phyloP scores from a whole-genome alignment of 2,888 invertebrate species.

The Parasteatoda lunata region DNA sequence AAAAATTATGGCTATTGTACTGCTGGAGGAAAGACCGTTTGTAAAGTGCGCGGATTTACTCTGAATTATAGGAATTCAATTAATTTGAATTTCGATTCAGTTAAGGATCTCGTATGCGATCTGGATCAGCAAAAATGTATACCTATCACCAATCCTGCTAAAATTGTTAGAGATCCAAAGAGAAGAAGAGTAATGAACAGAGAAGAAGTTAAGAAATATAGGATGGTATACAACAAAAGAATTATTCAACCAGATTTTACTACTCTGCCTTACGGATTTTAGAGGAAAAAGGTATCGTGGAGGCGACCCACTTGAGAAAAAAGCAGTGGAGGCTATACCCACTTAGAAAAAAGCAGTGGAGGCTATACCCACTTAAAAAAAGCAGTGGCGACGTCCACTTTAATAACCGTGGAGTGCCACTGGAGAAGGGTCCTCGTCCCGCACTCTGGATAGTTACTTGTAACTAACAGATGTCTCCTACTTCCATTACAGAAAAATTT shows the following conservation, averaged over 20 bases:
- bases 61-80: slow-evolving; percentile 1
- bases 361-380: no score
- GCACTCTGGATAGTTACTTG: no score
- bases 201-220: not conserved
- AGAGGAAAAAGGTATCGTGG: no score
- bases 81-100: not conserved
- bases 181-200: not conserved
- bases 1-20: not conserved
- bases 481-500: no score
- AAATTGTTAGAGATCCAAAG: not conserved
- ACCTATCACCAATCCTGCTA: not conserved
- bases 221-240: not conserved
- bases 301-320: no score
- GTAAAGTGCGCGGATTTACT: not conserved
- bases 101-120: not conserved
- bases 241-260: not conserved
- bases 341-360: no score
- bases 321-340: no score
- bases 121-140: no score
- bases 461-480: no score
- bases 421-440: no score
- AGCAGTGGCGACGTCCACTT: no score
- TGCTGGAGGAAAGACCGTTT: not conserved
- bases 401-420: no score
- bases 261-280: not conserved